Conservation (phyloP, 2,113 vertebrate species). For the Phylloscopus trochilus region DNA sequence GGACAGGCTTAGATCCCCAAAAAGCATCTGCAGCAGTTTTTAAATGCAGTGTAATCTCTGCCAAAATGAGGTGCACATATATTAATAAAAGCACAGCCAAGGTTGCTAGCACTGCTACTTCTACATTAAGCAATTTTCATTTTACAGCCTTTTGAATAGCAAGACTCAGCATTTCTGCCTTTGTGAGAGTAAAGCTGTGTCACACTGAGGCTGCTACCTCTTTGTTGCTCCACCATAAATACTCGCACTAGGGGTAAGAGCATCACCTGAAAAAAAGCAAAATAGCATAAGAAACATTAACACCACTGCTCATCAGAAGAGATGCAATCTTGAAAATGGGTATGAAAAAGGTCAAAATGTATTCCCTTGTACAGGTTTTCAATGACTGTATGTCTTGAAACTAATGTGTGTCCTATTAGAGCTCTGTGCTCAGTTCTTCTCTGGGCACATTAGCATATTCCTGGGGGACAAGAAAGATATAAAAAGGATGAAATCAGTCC, state of each 20-base stretch:
- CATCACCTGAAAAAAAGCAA: neutral
- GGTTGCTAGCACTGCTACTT: slow-evolving; percentile 17
- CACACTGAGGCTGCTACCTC: neutral
- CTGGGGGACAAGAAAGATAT: neutral
- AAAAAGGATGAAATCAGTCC: neutral
- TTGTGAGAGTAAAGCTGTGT: neutral
- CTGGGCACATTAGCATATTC: accelerated
- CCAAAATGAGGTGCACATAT: slow-evolving; percentile 34
- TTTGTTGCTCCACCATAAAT: neutral
- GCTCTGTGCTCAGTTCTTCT: neutral
- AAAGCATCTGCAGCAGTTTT: slow-evolving; percentile 62
- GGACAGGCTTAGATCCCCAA: slow-evolving; percentile 10
- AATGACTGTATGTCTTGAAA: neutral
- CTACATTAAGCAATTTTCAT: slow-evolving; percentile 47
- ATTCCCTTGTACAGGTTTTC: neutral
- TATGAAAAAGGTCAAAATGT: neutral
- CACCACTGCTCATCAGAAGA: neutral
- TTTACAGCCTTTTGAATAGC: slow-evolving; percentile 31
- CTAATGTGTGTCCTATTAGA: accelerated
- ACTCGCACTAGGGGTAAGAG: neutral
- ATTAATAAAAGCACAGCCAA: slow-evolving; percentile 47
- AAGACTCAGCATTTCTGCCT: neutral
- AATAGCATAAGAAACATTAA: neutral
- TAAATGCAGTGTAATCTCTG: neutral
- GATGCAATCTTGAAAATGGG: neutral